Percentiles rank a stretch among this genome's conserved stretches.
These are phyloP conservation scores for Drosophila robusta DNA, from an alignment of 2,888 invertebrate species.

Conservation along the genomic window DNA sequence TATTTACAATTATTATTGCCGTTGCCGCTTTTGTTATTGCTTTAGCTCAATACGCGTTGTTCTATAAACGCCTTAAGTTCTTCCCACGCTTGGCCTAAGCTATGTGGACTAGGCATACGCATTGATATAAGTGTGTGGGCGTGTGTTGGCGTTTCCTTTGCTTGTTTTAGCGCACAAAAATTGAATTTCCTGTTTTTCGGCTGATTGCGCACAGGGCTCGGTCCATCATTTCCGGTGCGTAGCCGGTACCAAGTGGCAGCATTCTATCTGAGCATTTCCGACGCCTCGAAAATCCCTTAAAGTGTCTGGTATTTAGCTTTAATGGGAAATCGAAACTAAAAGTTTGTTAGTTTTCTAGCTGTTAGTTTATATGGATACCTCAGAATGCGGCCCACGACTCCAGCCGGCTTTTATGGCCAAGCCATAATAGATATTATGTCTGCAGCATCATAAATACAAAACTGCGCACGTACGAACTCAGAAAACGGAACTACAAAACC, in stretches of 20 bases:
- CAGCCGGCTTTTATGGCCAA: constrained; percentile 30
- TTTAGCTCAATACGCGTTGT: constrained; percentile 55
- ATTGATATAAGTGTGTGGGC: constrained; percentile 13
- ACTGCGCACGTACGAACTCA: constrained; percentile 36
- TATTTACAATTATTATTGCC: constrained; percentile 75
- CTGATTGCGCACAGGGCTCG: constrained; percentile 61
- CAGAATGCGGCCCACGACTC: constrained; percentile 15
- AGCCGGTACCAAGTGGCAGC: constrained; percentile 35
- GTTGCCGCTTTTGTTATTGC: constrained; percentile 36
- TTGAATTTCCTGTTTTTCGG: constrained; percentile 70
- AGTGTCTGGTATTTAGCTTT: constrained; percentile 21
- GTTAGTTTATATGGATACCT: constrained; percentile 11
- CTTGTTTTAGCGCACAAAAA: constrained; percentile 65
- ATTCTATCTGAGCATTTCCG: constrained; percentile 37
- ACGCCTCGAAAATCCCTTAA: constrained; percentile 31
- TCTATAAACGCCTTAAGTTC: constrained; percentile 63
- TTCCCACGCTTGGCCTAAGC: constrained; percentile 50
- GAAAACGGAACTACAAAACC: constrained; percentile 28
- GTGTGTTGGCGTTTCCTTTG: constrained; percentile 40
- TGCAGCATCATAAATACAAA: constrained; percentile 60
- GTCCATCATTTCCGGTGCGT: constrained; percentile 58
- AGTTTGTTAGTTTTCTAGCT: constrained; percentile 26
- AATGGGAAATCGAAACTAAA: constrained; percentile 26
- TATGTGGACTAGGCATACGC: constrained; percentile 54
- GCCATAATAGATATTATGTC: constrained; percentile 65